Evolutionary conservation across 1,140 invertebrate genomes (phyloP).

Genomic region (Bactericera cockerelli): DNA sequence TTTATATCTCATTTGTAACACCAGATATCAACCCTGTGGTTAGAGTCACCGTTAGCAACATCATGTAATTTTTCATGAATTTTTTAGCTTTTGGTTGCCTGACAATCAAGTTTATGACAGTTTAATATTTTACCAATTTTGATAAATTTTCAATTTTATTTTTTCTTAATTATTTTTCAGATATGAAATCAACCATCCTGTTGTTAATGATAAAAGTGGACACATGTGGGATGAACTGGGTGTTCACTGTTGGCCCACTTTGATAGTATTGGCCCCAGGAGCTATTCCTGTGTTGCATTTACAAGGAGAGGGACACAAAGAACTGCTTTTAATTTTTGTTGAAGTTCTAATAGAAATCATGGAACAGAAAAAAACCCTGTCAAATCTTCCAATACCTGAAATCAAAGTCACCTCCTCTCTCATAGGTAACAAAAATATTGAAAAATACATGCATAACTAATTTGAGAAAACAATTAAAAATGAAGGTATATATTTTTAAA

Average conservation of each 20-base stretch:
- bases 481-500: too few species aligned
- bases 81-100: too few species aligned
- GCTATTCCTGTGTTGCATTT: conserved; percentile 55
- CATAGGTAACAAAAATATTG: too few species aligned
- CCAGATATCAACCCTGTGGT: too few species aligned
- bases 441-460: too few species aligned
- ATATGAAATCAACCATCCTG: conserved; percentile 74
- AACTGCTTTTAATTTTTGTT: conserved; percentile 41
- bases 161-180: conserved; percentile 24
- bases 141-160: too few species aligned
- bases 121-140: too few species aligned
- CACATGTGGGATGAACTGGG: conserved; percentile 58
- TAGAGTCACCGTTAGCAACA: too few species aligned
- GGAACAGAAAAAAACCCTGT: conserved; percentile 30
- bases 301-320: conserved; percentile 68
- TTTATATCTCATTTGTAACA: too few species aligned
- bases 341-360: conserved; percentile 47
- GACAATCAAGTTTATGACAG: too few species aligned
- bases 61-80: too few species aligned
- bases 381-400: conserved; percentile 31
- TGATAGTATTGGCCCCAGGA: conserved; percentile 63
- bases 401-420: conserved; percentile 12
- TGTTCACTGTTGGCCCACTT: conserved; percentile 81
- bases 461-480: too few species aligned
- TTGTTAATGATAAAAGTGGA: conserved; percentile 65